Percentiles rank a stretch among this genome's conserved stretches.
Evolutionary conservation across 2,113 vertebrate species (phyloP).

Genomic region (Osmerus mordax): DNA sequence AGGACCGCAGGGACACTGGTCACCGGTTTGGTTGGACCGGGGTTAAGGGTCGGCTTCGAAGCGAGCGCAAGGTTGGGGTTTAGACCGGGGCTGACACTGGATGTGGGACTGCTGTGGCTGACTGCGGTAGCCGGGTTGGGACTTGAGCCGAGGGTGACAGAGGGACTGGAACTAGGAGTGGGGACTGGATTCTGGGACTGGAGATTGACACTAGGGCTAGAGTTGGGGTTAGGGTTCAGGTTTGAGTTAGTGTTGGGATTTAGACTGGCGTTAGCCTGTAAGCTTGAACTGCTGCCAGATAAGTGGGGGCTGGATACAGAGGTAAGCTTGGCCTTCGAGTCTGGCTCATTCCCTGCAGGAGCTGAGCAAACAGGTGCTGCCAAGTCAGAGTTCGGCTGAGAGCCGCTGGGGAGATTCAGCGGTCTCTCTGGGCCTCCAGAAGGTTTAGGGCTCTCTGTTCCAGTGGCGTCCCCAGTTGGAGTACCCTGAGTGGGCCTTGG

Average conservation of each 20-base stretch:
- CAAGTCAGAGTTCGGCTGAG: slow-evolving; percentile 47
- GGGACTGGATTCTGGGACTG: slow-evolving; percentile 37
- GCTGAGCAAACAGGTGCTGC: slow-evolving; percentile 26
- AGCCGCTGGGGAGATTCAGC: slow-evolving; percentile 30
- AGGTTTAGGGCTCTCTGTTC: slow-evolving; percentile 56
- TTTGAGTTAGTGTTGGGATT: slow-evolving; percentile 42
- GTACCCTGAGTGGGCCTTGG: slow-evolving; percentile 70
- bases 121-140: slow-evolving; percentile 42
- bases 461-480: slow-evolving; percentile 43
- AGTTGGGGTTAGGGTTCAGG: slow-evolving; percentile 42
- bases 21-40: slow-evolving; percentile 66
- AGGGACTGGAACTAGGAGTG: slow-evolving; percentile 9
- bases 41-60: slow-evolving; percentile 45
- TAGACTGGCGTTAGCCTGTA: slow-evolving; percentile 32
- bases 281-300: slow-evolving; percentile 38
- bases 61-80: slow-evolving; percentile 42
- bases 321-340: slow-evolving; percentile 53
- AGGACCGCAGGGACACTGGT: slow-evolving; percentile 77
- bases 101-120: slow-evolving; percentile 45
- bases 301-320: slow-evolving; percentile 40
- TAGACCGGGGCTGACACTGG: slow-evolving; percentile 40
- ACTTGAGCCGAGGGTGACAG: slow-evolving; percentile 39
- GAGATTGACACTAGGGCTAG: slow-evolving; percentile 25
- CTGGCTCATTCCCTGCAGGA: slow-evolving; percentile 49
- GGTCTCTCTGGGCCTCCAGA: slow-evolving; percentile 52